These are phyloP conservation scores for Myodes glareolus DNA, from an alignment of 2,113 vertebrate genomes.

Conservation along the genomic window DNA sequence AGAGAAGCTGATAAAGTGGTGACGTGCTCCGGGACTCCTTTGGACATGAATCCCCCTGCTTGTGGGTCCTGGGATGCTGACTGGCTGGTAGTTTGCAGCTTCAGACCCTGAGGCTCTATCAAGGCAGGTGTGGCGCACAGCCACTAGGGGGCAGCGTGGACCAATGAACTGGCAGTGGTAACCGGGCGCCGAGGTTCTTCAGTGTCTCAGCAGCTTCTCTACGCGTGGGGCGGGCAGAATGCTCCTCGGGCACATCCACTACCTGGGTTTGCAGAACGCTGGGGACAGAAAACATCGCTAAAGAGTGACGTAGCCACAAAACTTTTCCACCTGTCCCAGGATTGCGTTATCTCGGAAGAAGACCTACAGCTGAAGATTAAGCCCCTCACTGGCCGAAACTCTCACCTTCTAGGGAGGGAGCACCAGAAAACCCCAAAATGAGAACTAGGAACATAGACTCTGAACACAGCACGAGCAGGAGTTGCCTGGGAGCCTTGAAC, in stretches of 20 bases:
- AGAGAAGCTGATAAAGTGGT: not conserved
- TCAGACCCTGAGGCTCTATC: not conserved
- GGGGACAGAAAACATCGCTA: not conserved
- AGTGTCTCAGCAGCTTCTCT: not conserved
- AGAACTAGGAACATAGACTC: not conserved
- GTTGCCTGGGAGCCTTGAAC: not conserved
- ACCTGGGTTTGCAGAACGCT: not conserved
- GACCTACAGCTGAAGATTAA: not conserved
- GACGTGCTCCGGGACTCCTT: not conserved
- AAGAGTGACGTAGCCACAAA: not conserved
- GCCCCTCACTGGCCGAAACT: not conserved
- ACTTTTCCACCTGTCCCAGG: not conserved
- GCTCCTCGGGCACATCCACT: not conserved
- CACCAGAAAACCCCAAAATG: not conserved
- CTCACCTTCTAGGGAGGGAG: not conserved
- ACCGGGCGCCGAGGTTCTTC: not conserved
- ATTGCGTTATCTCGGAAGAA: not conserved
- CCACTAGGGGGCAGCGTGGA: constrained; percentile 66
- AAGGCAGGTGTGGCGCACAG: not conserved
- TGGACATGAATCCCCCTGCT: fast-evolving
- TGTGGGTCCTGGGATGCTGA: not conserved
- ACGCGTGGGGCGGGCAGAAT: not conserved
- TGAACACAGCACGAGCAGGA: not conserved
- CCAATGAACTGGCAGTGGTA: not conserved
- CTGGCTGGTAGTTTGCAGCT: not conserved